Conservation (phyloP, 2,113 vertebrate species). For the Tricholaema leucomelas region DNA sequence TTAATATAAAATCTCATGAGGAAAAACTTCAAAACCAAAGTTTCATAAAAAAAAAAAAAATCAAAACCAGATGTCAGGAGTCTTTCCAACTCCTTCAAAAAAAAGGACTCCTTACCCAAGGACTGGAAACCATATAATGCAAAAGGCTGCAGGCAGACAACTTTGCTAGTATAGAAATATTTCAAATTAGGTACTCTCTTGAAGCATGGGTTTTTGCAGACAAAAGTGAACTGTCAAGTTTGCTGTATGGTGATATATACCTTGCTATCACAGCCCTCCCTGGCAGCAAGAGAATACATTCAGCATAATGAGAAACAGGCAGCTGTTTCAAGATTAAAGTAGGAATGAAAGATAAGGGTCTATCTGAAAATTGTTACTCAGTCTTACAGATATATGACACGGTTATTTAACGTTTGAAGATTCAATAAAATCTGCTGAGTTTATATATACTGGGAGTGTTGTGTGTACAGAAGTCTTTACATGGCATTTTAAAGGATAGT, state of each 20-base stretch:
- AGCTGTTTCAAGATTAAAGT: slow-evolving; percentile 20
- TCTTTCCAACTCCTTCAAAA: not conserved
- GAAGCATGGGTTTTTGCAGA: not conserved
- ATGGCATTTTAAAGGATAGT: not conserved
- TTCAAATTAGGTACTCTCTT: not conserved
- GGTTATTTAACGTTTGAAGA: not conserved
- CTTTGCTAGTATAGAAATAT: not conserved
- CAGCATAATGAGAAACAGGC: not conserved
- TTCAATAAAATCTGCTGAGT: not conserved
- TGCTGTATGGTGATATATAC: not conserved
- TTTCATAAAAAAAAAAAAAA: no score
- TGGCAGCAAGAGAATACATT: not conserved
- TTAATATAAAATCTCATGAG: not conserved
- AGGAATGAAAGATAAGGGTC: not conserved
- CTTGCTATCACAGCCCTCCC: not conserved
- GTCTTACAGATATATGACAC: not conserved
- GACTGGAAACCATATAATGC: not conserved
- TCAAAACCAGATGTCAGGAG: not conserved
- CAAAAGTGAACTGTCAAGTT: not conserved
- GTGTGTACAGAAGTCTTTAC: not conserved
- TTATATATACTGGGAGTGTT: not conserved
- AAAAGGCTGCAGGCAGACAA: not conserved
- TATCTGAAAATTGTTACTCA: not conserved
- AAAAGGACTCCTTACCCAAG: not conserved
- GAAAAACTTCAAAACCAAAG: not conserved